A percentile compares a stretch with the other conserved stretches of the same genome.
Conservation (phyloP, 2,888 invertebrate genomes). For the Druceiella hillmani region DNA sequence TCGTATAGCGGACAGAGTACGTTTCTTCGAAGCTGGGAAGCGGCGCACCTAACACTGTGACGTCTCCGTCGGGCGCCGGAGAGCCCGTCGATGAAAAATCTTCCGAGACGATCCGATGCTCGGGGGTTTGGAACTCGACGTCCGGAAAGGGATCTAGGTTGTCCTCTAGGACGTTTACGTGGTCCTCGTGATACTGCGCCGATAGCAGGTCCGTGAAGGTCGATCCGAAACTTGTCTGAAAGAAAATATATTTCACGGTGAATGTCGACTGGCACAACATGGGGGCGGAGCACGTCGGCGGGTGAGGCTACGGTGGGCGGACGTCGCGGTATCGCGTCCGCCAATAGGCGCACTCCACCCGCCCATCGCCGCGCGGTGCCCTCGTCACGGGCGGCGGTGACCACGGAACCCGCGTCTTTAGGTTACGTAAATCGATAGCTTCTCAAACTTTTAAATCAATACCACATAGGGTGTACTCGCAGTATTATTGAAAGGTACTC, state of each 20-base stretch:
- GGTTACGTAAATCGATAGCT: too few species aligned
- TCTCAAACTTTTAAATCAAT: too few species aligned
- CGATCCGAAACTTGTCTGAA: slow-evolving; percentile 73
- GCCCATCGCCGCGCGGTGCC: too few species aligned
- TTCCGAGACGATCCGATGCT: slow-evolving; percentile 40
- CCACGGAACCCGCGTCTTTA: too few species aligned
- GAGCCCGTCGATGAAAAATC: slow-evolving; percentile 39
- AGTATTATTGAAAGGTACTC: too few species aligned
- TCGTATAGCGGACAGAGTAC: slow-evolving; percentile 70
- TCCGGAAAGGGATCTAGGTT: slow-evolving; percentile 71
- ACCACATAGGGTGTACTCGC: too few species aligned
- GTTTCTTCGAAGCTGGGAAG: slow-evolving; percentile 87
- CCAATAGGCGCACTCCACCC: slow-evolving; percentile 37
- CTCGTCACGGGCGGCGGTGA: too few species aligned
- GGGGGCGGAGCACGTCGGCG: slow-evolving; percentile 38
- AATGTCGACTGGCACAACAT: too few species aligned
- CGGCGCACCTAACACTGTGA: slow-evolving; percentile 46
- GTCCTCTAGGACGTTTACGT: slow-evolving; percentile 63
- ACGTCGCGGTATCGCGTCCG: too few species aligned
- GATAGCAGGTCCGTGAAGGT: slow-evolving; percentile 74
- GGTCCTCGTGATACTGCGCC: slow-evolving; percentile 68
- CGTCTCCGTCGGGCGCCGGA: slow-evolving; percentile 13
- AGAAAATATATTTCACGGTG: slow-evolving; percentile 44
- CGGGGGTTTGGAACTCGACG: slow-evolving; percentile 52
- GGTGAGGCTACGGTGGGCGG: slow-evolving; percentile 22